Base-by-base conservation (phyloP, 2,797 vertebrate species). In the Potorous gilbertii region DNA sequence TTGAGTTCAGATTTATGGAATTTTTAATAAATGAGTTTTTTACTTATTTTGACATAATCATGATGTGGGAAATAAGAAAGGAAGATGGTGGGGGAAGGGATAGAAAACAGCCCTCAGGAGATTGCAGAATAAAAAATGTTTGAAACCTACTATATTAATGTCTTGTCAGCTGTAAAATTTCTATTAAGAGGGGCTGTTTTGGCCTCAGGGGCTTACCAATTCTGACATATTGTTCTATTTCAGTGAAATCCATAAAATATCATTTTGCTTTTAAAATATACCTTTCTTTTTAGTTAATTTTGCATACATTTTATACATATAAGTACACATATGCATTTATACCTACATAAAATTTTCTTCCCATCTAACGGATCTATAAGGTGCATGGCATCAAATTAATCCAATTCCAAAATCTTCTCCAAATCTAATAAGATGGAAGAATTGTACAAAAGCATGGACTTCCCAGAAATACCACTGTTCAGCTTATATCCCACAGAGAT, bases 161-260 rank as follows among this genome's bases (percentile, higher is more conserved):
- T n/a, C 50, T 28, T 24, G 14, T 91, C 90, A 95, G 9, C 55
- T 97, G 90, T 96, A 97, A 96, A 95, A 95, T 54, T 94, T 95
- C 92, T 96, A 92, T 92, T 18, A 94, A 95, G 97, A 91, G 93
- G 95, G 90, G 0, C 0, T 56, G 90, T 94, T 97, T 96, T 93
- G n/a, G 27, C 52, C 94, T 95, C 95, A 89, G 31, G 59, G 11
- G 46, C 27, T 81, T 56, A 40, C 5, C 92, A 94, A 95, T 94
- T 9, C 74, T 50, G 56, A 91, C 54, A 93, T 95, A 93, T 96
- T 59, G 11, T 50, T 46, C 56, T 10, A 31, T 92, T 81, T 81
- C 40, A 46, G 3, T 46, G 21, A 81, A 81, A 46, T 81, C 8
- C 11, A n/a, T 74, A 74, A 40, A 81, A 46, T 27, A 27, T 81